Evolutionary conservation across 37 sponge, comb jelly and placozoan species (phyloP).

Genomic region (Crambe crambe): DNA sequence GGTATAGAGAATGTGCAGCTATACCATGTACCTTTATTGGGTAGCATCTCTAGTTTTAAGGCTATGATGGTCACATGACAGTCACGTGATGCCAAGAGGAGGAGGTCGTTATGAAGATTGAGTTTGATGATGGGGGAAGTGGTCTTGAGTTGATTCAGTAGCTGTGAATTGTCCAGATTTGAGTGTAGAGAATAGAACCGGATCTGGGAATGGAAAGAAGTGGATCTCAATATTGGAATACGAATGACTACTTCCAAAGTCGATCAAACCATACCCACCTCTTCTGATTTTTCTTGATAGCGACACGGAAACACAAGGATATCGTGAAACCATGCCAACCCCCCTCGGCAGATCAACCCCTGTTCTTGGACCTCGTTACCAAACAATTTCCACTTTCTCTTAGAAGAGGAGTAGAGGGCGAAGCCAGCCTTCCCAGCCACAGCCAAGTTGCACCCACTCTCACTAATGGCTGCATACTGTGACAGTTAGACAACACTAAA

Average conservation of each 20-base stretch:
- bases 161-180: slow-evolving; percentile 78
- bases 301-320: slow-evolving; percentile 76
- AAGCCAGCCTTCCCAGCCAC: slow-evolving; percentile 73
- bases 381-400: slow-evolving; percentile 88
- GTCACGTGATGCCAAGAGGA: slow-evolving; percentile 60
- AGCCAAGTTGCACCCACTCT: slow-evolving; percentile 55
- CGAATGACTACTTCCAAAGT: no score
- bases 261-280: slow-evolving; percentile 39
- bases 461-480: slow-evolving; percentile 75
- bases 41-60: background rate
- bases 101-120: slow-evolving; percentile 60
- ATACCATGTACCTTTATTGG: slow-evolving; percentile 9
- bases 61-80: slow-evolving; percentile 49
- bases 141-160: slow-evolving; percentile 36
- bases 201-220: slow-evolving; percentile 39
- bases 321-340: slow-evolving; percentile 87
- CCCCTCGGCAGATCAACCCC: slow-evolving; percentile 76
- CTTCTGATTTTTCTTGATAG: slow-evolving; percentile 51
- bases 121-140: slow-evolving; percentile 53
- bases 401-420: slow-evolving; percentile 53
- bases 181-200: slow-evolving; percentile 77
- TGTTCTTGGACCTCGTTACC: slow-evolving; percentile 88
- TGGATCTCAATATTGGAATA: no score
- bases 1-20: background rate
- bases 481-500: background rate